phyloP scores from a whole-genome alignment of 2,888 invertebrate species.

The Cantharis rustica region DNA sequence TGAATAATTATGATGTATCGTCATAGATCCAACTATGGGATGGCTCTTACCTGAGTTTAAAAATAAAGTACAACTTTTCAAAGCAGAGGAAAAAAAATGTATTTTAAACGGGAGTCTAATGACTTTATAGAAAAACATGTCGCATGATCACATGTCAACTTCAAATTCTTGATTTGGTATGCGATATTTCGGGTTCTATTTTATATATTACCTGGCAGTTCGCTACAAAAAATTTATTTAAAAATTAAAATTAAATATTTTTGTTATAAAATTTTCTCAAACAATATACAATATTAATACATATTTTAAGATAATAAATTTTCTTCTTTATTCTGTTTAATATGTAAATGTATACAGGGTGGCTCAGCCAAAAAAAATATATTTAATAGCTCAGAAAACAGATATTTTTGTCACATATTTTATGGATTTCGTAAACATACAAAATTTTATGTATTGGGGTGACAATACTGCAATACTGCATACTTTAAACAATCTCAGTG shows the following conservation, averaged over 20 bases:
- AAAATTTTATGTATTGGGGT: no score
- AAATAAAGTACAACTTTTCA: neutral
- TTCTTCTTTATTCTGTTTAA: neutral
- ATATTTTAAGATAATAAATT: neutral
- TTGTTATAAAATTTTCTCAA: neutral
- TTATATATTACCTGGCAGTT: neutral
- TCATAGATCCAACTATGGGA: neutral
- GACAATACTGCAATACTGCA: no score
- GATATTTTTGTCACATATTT: no score
- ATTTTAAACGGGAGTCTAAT: neutral
- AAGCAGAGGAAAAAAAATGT: neutral
- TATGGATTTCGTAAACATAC: no score
- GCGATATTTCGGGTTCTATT: neutral
- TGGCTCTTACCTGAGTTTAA: neutral
- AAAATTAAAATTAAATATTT: neutral
- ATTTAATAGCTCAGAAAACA: no score
- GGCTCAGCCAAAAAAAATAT: no score
- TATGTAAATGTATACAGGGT: neutral
- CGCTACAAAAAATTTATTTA: neutral
- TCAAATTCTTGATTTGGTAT: neutral
- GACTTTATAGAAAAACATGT: neutral
- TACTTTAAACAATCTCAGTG: no score
- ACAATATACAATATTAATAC: no score
- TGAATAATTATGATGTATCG: neutral
- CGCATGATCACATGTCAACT: neutral